Percentiles rank a stretch among this genome's conserved stretches.
phyloP scores from a whole-genome alignment of 2,113 vertebrate species.

The Sus scrofa region DNA sequence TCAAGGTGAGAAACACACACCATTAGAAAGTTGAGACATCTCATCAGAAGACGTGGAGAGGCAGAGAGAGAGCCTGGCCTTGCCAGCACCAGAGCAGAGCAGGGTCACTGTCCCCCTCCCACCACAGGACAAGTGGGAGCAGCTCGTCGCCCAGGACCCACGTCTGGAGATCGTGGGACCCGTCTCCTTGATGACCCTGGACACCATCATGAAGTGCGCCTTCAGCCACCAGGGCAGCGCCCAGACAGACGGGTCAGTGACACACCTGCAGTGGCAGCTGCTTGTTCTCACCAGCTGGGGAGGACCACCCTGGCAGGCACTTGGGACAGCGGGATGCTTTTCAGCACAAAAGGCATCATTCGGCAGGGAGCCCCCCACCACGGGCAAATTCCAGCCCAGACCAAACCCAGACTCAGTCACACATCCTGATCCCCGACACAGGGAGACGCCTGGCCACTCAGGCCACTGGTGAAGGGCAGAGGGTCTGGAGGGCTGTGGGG shows the following conservation, averaged over 20 bases:
- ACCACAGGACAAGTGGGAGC: slow-evolving; percentile 93
- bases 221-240: slow-evolving; percentile 92
- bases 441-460: background rate
- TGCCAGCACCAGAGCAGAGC: background rate
- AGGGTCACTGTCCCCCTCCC: background rate
- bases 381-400: background rate
- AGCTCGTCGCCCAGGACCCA: slow-evolving; percentile 80
- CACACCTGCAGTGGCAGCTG: background rate
- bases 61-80: background rate
- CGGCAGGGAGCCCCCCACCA: fast-evolving
- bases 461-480: background rate
- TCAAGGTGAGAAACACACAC: too few species aligned
- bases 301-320: background rate
- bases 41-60: background rate
- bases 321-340: too few species aligned
- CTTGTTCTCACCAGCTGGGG: background rate
- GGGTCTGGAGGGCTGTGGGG: fast-evolving
- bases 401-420: background rate
- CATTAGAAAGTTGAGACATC: too few species aligned
- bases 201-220: slow-evolving; percentile 95
- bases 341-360: background rate
- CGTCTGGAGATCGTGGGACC: slow-evolving; percentile 92
- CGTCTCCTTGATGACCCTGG: slow-evolving; percentile 94
- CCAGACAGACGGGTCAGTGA: slow-evolving; percentile 91
- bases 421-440: background rate